Percentiles rank a stretch among this genome's conserved stretches.
These are phyloP conservation scores for Luehdorfia chinensis DNA, from an alignment of 1,140 invertebrate species.

Conservation along the genomic window DNA sequence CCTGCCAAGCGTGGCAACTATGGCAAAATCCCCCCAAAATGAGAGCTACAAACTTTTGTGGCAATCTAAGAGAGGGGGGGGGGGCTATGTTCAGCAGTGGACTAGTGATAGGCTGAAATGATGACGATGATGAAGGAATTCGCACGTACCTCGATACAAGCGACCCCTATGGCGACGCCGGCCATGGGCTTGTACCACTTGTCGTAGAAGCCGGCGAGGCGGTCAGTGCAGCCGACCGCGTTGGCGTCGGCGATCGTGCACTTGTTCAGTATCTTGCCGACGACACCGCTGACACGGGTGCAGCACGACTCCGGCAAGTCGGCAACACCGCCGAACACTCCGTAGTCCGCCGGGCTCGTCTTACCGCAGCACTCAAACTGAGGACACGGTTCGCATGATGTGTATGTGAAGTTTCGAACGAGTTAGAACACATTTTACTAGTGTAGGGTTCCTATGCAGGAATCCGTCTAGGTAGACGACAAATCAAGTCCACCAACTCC, in stretches of 20 bases:
- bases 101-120: too few species aligned
- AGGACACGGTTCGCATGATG: slow-evolving; percentile 33
- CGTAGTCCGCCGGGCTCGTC: slow-evolving; percentile 66
- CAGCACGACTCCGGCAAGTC: slow-evolving; percentile 62
- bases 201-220: slow-evolving; percentile 67
- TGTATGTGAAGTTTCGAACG: too few species aligned
- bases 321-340: slow-evolving; percentile 23
- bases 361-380: slow-evolving; percentile 83
- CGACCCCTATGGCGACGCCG: slow-evolving; percentile 81
- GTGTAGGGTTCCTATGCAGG: too few species aligned
- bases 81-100: too few species aligned
- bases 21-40: too few species aligned
- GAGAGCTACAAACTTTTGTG: too few species aligned
- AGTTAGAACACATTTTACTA: too few species aligned
- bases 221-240: slow-evolving; percentile 66
- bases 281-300: slow-evolving; percentile 43
- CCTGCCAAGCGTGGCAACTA: too few species aligned
- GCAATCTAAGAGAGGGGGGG: too few species aligned
- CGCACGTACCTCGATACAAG: slow-evolving; percentile 80
- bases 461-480: too few species aligned
- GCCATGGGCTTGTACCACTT: slow-evolving; percentile 78
- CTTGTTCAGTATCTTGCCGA: slow-evolving; percentile 34
- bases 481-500: too few species aligned
- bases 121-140: too few species aligned
- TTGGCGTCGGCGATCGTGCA: slow-evolving; percentile 69